These are phyloP conservation scores for Cremastinae sp. DNA, from an alignment of 2,888 invertebrate species.

Conservation along the genomic window DNA sequence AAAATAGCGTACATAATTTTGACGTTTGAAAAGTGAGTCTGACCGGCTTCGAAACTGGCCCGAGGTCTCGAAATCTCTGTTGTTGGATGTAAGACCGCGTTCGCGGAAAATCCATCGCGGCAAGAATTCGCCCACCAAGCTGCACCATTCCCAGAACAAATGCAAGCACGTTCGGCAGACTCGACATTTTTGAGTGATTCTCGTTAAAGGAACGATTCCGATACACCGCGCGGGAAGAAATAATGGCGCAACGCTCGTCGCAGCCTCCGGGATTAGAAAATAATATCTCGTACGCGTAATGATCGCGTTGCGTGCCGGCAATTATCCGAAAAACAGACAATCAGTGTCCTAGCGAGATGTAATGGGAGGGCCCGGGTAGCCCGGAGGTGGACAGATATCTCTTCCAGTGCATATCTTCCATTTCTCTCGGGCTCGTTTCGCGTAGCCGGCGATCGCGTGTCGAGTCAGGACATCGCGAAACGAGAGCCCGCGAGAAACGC, in stretches of 20 bases:
- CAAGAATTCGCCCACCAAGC: slow-evolving; percentile 36
- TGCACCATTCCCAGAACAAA: slow-evolving; percentile 9
- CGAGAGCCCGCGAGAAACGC: slow-evolving; percentile 44
- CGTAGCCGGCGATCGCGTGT: slow-evolving; percentile 39
- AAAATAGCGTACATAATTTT: no score
- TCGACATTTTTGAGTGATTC: background rate
- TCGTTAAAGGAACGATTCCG: background rate
- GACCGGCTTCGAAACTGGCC: no score
- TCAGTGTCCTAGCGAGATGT: background rate
- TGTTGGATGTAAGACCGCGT: no score
- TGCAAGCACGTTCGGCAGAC: background rate
- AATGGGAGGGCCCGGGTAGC: background rate
- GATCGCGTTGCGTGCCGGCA: background rate
- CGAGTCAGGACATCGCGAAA: slow-evolving; percentile 43
- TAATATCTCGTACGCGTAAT: background rate
- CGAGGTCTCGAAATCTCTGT: no score
- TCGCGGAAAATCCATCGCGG: no score
- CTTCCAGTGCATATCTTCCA: background rate
- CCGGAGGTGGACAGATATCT: background rate
- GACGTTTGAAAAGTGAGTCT: no score
- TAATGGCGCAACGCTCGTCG: background rate
- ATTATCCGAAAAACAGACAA: background rate
- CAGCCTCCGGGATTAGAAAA: background rate
- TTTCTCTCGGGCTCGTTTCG: background rate
- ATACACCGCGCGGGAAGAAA: background rate